Conservation (phyloP, 2,113 vertebrate species). For the Mungos mungo region DNA sequence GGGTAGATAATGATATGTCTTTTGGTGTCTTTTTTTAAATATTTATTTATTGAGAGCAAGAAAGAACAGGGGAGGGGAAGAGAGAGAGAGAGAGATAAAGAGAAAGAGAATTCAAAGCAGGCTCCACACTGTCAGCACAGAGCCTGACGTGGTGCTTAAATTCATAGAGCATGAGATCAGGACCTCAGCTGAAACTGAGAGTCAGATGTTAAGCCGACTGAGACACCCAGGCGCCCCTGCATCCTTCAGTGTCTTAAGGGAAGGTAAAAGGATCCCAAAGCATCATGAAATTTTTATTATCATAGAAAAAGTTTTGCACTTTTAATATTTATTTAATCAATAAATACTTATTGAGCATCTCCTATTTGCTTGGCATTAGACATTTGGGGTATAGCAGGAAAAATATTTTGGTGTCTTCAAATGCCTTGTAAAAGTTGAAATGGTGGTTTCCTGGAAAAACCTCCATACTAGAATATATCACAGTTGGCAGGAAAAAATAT, state of each 20-base stretch:
- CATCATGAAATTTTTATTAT: not conserved
- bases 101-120: too few relatives aligned
- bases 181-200: too few relatives aligned
- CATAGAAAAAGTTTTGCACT: not conserved
- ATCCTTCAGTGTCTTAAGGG: not conserved
- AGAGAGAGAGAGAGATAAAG: too few relatives aligned
- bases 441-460: conserved; percentile 15
- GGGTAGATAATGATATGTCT: conserved; percentile 3
- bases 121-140: too few relatives aligned
- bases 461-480: not conserved
- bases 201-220: too few relatives aligned
- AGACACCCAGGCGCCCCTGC: too few relatives aligned
- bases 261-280: conserved; percentile 24
- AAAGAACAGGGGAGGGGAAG: too few relatives aligned
- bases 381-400: not conserved
- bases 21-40: not conserved
- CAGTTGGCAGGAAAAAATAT: not conserved
- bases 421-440: conserved; percentile 46
- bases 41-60: too few relatives aligned
- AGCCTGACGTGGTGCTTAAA: too few relatives aligned
- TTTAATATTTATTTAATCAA: conserved; percentile 24
- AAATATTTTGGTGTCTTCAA: not conserved
- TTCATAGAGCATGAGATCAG: too few relatives aligned
- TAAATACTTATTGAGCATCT: conserved; percentile 16
- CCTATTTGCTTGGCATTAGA: conserved; percentile 14